Evolutionary conservation across 2,797 vertebrate species (phyloP), one percentile per base, ranked within the genome.

Genomic region (Todus mexicanus): DNA sequence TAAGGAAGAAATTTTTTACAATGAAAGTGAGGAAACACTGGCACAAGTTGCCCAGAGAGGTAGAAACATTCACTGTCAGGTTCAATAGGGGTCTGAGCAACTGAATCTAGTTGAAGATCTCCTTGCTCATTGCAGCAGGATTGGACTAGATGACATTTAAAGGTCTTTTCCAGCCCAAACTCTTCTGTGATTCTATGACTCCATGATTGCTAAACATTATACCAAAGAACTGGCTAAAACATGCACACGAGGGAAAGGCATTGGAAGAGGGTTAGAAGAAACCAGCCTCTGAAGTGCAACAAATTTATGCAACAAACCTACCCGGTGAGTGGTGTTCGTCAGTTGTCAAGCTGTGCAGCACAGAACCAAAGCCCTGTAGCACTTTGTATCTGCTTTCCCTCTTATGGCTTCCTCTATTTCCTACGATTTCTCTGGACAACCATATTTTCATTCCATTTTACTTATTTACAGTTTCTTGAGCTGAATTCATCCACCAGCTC

Each of bases 181-280:
- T 4, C 17, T 35, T 35, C 19, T 57, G 33, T 56, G 53, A 35
- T 57, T 45, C n/a, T 47, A 37, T 37, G n/a, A 47, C 45, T 57
- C 23, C 31, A 35, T 48, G 3, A 17, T 27, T 73, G 6, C 13
- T 83, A 73, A 89, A 43, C 12, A 42, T 12, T 22, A 13, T 47
- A 9, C 33, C 17, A 38, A 31, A 37, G n/a, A 65, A 60, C 22
- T 33, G 20, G 11, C 4, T 61, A 56, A 76, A n/a, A 22, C 8
- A 7, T 25, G 16, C 5, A 50, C 6, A 12, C 2, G 15, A 20
- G 19, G 5, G 5, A 1, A 1, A 59, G 18, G 7, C 14, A 19
- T 15, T 27, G 6, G 33, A 78, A 29, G 10, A 7, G 7, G 4
- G 2, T 42, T 73, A n/a, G 31, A 83, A 72, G 21, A 47, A 83